Base-by-base conservation (phyloP, 2,113 vertebrate species). In the Rhea pennata region DNA sequence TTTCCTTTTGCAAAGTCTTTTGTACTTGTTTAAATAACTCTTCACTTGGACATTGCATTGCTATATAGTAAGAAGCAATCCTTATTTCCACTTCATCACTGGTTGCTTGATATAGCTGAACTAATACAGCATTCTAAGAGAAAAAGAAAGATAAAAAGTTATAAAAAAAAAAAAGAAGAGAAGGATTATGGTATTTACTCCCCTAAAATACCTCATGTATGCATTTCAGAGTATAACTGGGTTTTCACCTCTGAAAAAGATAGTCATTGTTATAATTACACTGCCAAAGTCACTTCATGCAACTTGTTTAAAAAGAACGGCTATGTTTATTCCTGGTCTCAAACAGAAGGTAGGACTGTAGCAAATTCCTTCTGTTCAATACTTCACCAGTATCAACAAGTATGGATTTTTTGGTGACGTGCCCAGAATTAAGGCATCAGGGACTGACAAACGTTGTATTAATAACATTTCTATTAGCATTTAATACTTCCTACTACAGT, bases 61-160 rank as follows among this genome's bases (percentile, higher is more conserved):
- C 97, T 91, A 98, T 97, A 89, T 98, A 98, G 98, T 98, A 99
- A 79, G 99, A 98, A 50, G 98, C 97, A 73, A 99, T 98, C 96
- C 98, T 97, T 97, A 99, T 97, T 98, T 99, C 99, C 7, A 97
- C 96, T 44, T 99, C 98, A 95, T 99, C 99, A 1, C 96, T 96
- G 40, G 92, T 93, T 48, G 93, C 93, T 91, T 98, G 92, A 93
- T 99, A 99, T 70, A 99, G 96, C 84, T 93, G 98, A 92, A 98
- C 78, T 96, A 99, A 98, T 90, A 96, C 5, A n/a, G 93, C 76
- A 72, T 97, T 98, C 99, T 99, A 94, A 71, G n/a, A 74, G n/a
- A 67, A 94, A 86, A 97, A 82, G 95, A 79, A 98, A 95, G 46
- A 84, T 3, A 59, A 40, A 50, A 56, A 66, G 87, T 59, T 92